Base-by-base conservation (phyloP, 2,113 vertebrate species). In the Amphiprion ocellaris region DNA sequence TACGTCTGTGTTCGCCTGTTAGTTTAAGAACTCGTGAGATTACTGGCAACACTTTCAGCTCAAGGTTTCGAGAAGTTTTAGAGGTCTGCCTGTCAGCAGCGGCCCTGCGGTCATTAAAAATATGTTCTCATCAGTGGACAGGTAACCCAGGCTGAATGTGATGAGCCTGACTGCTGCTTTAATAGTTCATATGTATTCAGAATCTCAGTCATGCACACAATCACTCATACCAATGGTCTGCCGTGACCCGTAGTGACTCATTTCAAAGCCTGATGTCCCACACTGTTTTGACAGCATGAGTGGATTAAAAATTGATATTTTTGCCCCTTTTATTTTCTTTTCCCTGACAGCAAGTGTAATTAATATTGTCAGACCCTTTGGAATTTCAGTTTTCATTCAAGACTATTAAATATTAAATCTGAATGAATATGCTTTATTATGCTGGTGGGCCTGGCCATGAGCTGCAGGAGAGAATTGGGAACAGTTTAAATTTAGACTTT, bases 351-450 rank as follows among this genome's bases (percentile, higher is more conserved):
- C 33, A 24, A 65, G 24, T 58, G 60, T 69, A 67, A 84, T 75
- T 65, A 70, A 73, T 79, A 55, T 41, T 60, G 68, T 70, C 69
- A 60, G 54, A 52, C 59, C 66, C 41, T 52, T 74, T 33, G 46
- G 65, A 73, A 41, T 56, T 71, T 84, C 58, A 74, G 49, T 69
- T 88, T 86, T 81, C 81, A 83, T 84, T 85, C 81, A 63, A 71
- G 21, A 21, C 76, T 59, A 78, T 90, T 59, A 86, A 88, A 78
- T 84, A 88, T 91, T 85, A 63, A 91, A 80, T 59, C 37, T 19
- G 67, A 81, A 67, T 52, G 71, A 77, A 63, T 41, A 8, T 37
- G 47, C 47, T 74, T 76, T 59, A 71, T 74, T 47, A 68, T 74
- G 63, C 58, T 59, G 67, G 69, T 64, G 28, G 72, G 15, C 61